Base-by-base conservation (phyloP, 37 sponge, comb jelly and placozoan genomes). In the Ephydatia muelleri region DNA sequence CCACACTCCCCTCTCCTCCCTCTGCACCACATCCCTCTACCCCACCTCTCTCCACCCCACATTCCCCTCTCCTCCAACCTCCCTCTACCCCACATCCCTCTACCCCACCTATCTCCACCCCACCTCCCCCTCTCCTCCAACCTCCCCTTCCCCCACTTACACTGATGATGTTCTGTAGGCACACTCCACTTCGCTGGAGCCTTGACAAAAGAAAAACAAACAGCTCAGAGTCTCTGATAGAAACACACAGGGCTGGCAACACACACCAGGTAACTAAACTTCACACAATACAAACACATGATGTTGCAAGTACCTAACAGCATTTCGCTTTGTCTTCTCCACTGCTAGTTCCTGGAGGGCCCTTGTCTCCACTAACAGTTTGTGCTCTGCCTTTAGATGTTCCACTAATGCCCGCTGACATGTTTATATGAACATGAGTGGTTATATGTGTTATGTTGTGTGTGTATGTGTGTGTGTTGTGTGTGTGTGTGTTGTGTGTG, bases 301-400 rank as follows among this genome's bases (percentile, higher is more conserved):
- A 4, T 26, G 38, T 27, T 47, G 38, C 32, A 78, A 78, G 12
- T 82, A 89, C 89, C 89, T 89, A 16, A 68, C 79, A 3, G 80
- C 80, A n/a, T 75, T 89, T 22, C 85, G 38, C 36, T 84, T 73
- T 27, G 79, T 89, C 35, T 81, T 89, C 74, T 89, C 84, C 75
- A 65, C 0, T 23, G 47, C 35, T 38, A n/a, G 38, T 31, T 89
- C 85, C 32, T 80, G 49, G 3, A 68, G 74, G 29, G 26, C 30
- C 34, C 67, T 68, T 31, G 85, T 85, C 35, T 31, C 43, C 16
- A 74, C 70, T 0, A 80, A 16, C 2, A 48, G 28, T 5, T 33
- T 1, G 32, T 80, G 49, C 2, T 43, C 28, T 32, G 36, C 37
- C 73, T 84, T 84, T 64, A 89, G 43, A 33, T 65, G 49, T 33